phyloP scores from a whole-genome alignment of 1,140 invertebrate species.

The Microplitis mediator region DNA sequence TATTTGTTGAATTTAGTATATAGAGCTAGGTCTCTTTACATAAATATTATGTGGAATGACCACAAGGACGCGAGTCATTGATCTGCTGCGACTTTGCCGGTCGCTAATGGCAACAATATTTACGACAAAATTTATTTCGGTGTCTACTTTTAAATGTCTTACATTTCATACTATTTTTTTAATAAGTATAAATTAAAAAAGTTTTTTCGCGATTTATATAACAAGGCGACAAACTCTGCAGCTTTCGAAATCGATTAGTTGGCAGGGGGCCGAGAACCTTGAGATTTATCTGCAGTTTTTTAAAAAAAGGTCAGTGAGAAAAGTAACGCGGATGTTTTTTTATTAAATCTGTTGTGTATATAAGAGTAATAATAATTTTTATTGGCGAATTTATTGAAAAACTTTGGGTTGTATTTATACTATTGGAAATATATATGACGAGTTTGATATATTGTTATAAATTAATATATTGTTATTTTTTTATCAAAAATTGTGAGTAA shows the following conservation, averaged over 20 bases:
- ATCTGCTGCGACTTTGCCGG: conserved; percentile 35
- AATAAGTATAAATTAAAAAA: neutral
- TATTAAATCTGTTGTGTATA: neutral
- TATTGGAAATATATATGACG: too few relatives aligned
- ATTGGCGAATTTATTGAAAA: too few relatives aligned
- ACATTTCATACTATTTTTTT: too few relatives aligned
- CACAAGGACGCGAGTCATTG: conserved; percentile 44
- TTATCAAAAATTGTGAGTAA: too few relatives aligned
- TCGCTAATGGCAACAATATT: conserved; percentile 28
- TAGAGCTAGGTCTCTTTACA: neutral
- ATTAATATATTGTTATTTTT: too few relatives aligned
- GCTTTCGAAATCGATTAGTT: neutral
- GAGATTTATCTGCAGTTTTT: neutral
- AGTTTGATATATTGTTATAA: too few relatives aligned
- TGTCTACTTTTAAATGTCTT: too few relatives aligned
- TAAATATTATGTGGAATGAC: conserved; percentile 2
- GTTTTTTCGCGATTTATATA: neutral
- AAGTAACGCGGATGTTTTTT: neutral
- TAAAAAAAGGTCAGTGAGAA: neutral
- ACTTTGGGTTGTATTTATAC: too few relatives aligned
- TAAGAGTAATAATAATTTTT: too few relatives aligned
- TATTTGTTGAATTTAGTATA: neutral
- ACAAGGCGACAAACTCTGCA: neutral
- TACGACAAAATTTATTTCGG: neutral
- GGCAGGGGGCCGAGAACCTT: neutral